Evolutionary conservation across 1,140 invertebrate genomes (phyloP), one percentile per base, ranked within the genome.

Genomic region (Goniozus legneri): DNA sequence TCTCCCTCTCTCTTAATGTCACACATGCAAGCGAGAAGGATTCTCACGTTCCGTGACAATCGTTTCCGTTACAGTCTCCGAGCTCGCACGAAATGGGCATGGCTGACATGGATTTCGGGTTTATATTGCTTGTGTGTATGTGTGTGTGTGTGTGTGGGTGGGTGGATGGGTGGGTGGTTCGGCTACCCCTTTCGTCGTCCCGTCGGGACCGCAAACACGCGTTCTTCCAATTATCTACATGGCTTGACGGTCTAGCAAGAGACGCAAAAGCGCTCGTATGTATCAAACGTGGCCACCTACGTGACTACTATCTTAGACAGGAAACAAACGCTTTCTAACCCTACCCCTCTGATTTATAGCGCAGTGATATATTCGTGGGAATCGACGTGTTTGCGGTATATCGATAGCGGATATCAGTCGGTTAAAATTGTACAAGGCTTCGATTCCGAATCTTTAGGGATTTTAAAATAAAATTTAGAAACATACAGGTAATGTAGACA

Each of bases 151-250:
- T 12, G 10, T 4, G 12, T 4, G 24, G 24, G 24, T 6, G 24
- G 24, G 24, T 27, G 4, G 24, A 41, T 12, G 10, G 3, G 12
- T 18, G 2, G 10, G 2, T 3, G 36, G 36, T 6, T 19, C 4
- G 8, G 41, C 13, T 30, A 27, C 31, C 39, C 41, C 33, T 43
- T 19, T 32, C 13, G 12, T 3, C 41, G 56, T 62, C 51, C 63
- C 61, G 40, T 31, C 54, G 62, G 51, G 60, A 62, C 63, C 60
- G 52, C 59, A 64, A 65, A 60, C 59, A 58, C 47, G 43, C 58
- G 47, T 41, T 60, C 45, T 48, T 50, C 56, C 62, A 64, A 66
- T 66, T 64, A 64, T 66, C 62, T 31, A 35, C 36, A 49, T 47
- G 47, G 47, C 20, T 22, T 22, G 44, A 44, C 52, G 24, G n/a